Evolutionary conservation across 2,888 invertebrate genomes (phyloP).

Genomic region (Acanthosepion esculentum): DNA sequence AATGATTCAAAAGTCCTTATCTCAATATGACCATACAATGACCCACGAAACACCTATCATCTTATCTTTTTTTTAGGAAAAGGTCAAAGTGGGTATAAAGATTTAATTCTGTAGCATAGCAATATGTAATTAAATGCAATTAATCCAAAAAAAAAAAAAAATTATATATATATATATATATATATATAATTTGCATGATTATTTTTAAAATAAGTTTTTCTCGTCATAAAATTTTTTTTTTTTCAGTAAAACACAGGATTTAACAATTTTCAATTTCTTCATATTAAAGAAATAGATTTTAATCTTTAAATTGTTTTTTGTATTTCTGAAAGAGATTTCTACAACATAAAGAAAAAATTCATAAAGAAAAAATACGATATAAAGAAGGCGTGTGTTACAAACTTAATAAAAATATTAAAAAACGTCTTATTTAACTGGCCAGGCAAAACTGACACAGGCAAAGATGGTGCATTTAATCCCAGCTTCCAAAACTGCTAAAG

Average conservation of each 20-base stretch:
- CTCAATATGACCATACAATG: background rate
- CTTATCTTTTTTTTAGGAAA: background rate
- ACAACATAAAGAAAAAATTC: background rate
- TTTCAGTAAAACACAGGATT: background rate
- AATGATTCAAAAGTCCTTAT: background rate
- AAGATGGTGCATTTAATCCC: slow-evolving; percentile 51
- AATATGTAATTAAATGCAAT: background rate
- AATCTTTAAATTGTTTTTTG: no score
- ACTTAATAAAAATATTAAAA: background rate
- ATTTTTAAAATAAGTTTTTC: background rate
- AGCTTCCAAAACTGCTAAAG: slow-evolving; percentile 63
- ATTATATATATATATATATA: no score
- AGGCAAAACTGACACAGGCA: background rate
- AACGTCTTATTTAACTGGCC: background rate
- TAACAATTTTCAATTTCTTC: no score
- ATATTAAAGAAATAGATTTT: no score
- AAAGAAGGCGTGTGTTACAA: background rate
- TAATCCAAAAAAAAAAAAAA: no score
- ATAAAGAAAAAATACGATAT: background rate
- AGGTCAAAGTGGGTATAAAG: background rate
- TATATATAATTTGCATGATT: no score
- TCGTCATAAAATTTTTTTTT: background rate
- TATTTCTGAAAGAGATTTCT: no score
- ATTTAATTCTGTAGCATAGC: background rate
- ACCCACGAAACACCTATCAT: no score